A percentile compares a stretch with the other conserved stretches of the same genome.
These are phyloP conservation scores for Hippolais icterina DNA, from an alignment of 2,113 vertebrate genomes.

Conservation along the genomic window DNA sequence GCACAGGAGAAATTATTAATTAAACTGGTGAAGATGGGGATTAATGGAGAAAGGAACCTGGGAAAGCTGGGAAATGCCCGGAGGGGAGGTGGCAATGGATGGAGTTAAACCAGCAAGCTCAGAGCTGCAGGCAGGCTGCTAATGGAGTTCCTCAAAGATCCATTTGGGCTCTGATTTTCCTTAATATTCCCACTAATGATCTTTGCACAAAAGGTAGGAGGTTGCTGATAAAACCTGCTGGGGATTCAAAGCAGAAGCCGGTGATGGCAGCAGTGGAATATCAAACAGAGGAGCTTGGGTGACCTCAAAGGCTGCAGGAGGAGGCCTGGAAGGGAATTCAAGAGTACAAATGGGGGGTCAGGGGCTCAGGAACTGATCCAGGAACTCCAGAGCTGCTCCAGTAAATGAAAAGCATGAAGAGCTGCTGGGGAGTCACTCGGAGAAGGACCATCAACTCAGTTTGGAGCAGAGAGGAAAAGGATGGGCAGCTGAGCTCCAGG, in stretches of 20 bases:
- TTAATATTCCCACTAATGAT: slow-evolving; percentile 60
- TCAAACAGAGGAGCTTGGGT: neutral
- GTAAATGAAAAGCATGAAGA: neutral
- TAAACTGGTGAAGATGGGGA: slow-evolving; percentile 50
- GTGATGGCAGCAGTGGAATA: neutral
- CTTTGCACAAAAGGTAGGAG: slow-evolving; percentile 51
- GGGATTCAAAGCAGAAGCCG: neutral
- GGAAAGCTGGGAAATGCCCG: slow-evolving; percentile 47
- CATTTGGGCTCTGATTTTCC: slow-evolving; percentile 52
- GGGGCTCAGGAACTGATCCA: neutral
- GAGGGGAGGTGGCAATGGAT: slow-evolving; percentile 41
- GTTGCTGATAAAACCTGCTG: slow-evolving; percentile 25
- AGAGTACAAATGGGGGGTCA: slow-evolving; percentile 1
- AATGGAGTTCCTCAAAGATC: slow-evolving; percentile 57
- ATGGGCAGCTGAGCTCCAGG: neutral
- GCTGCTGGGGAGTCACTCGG: neutral
- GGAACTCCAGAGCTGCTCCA: neutral
- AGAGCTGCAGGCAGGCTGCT: slow-evolving; percentile 51
- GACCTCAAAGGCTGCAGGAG: slow-evolving; percentile 32
- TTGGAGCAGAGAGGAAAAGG: neutral
- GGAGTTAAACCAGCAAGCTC: slow-evolving; percentile 23
- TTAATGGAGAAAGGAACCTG: slow-evolving; percentile 52
- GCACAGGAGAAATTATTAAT: slow-evolving; percentile 67
- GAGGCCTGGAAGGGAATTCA: slow-evolving; percentile 41
- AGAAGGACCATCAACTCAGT: neutral